Evolutionary conservation across 2,797 vertebrate genomes (phyloP).

Genomic region (Poecilia velifera): DNA sequence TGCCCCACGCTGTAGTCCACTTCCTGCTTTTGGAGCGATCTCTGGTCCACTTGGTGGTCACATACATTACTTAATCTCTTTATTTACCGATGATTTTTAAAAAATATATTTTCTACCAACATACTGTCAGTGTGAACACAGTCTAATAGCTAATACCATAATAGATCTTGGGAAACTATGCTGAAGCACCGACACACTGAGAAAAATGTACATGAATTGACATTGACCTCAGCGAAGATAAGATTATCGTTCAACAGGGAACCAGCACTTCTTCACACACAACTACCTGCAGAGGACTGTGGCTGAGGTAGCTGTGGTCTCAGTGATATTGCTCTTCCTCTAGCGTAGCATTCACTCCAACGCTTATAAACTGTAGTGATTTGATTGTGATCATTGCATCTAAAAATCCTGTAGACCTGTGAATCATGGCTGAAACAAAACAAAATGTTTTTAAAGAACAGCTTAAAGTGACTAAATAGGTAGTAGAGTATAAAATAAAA

Average conservation of each 20-base stretch:
- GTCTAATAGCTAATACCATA: not conserved
- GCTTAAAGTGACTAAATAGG: not conserved
- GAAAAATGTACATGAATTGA: conserved; percentile 2
- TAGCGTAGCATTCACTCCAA: not conserved
- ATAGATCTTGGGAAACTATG: not conserved
- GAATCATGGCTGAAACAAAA: not conserved
- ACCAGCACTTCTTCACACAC: not conserved
- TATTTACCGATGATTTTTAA: not conserved
- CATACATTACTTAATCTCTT: not conserved
- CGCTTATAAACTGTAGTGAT: not conserved
- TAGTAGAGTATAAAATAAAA: not conserved
- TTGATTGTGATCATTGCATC: not conserved
- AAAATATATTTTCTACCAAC: not conserved
- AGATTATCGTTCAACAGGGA: conserved; percentile 1
- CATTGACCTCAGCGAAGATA: not conserved
- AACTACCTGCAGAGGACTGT: not conserved
- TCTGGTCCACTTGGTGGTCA: no score
- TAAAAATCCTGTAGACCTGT: not conserved
- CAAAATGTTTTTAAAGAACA: not conserved
- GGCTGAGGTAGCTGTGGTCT: not conserved
- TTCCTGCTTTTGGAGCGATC: no score
- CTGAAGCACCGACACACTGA: not conserved
- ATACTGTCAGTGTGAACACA: not conserved
- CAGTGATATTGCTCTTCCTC: not conserved
- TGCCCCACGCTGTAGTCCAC: no score